phyloP scores from a whole-genome alignment of 2,888 invertebrate genomes.

The Drosophila dives region DNA sequence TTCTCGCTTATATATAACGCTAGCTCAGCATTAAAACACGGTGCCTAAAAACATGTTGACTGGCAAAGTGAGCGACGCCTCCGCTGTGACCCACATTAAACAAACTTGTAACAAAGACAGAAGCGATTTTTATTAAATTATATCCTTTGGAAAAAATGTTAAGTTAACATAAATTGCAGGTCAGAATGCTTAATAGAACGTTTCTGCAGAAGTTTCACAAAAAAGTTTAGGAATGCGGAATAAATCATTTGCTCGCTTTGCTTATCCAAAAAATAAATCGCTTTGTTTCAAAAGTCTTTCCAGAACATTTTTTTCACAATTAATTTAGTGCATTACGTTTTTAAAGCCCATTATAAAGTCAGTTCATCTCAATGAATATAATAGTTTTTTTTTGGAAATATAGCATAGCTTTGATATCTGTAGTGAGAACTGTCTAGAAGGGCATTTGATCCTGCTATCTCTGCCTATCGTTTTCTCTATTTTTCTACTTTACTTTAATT shows the following conservation, averaged over 20 bases:
- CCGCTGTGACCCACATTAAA: conserved; percentile 62
- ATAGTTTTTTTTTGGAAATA: neutral
- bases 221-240: neutral
- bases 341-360: neutral
- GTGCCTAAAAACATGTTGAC: conserved; percentile 6
- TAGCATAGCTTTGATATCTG: neutral
- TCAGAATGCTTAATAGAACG: neutral
- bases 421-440: conserved; percentile 2
- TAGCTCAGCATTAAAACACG: conserved; percentile 7
- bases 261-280: neutral
- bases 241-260: neutral
- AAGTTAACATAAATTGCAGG: neutral
- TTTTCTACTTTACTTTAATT: no score
- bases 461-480: neutral
- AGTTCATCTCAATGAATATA: neutral
- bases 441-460: neutral
- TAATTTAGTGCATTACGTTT: neutral
- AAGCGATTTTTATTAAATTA: conserved; percentile 19
- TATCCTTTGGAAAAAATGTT: conserved; percentile 11
- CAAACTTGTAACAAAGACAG: conserved; percentile 4
- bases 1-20: neutral
- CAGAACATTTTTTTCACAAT: neutral
- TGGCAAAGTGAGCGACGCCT: neutral
- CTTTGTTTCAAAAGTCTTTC: neutral
- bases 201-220: neutral